Evolutionary conservation across 2,113 vertebrate species (phyloP).

Genomic region (Amblyornis subalaris): DNA sequence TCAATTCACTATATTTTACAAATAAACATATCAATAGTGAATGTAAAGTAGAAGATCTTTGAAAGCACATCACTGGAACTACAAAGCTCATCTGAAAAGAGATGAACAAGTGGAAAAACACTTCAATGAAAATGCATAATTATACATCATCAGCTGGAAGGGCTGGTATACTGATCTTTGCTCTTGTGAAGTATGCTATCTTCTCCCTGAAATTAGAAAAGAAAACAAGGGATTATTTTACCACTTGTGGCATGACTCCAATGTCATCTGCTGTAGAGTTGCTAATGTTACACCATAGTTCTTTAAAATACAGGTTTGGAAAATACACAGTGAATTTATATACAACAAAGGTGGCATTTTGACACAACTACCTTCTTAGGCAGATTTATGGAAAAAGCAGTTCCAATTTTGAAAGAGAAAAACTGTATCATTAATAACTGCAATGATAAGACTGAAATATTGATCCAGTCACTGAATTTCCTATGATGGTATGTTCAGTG

Average conservation of each 20-base stretch:
- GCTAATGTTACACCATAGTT: not conserved
- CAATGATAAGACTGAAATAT: not conserved
- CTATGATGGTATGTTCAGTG: not conserved
- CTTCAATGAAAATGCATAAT: conserved; percentile 4
- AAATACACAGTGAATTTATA: not conserved
- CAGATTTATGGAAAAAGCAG: not conserved
- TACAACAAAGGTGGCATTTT: not conserved
- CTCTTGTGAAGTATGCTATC: conserved; percentile 84
- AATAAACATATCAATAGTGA: conserved; percentile 54
- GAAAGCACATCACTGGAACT: conserved; percentile 48
- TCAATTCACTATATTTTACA: conserved; percentile 67
- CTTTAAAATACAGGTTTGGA: not conserved
- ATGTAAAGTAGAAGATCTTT: conserved; percentile 55
- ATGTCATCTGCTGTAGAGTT: not conserved
- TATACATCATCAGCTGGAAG: conserved; percentile 83
- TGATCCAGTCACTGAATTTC: not conserved
- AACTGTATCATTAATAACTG: not conserved
- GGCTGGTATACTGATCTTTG: conserved; percentile 81
- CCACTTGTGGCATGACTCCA: not conserved
- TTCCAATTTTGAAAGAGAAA: not conserved
- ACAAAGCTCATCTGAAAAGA: conserved; percentile 58
- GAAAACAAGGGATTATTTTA: not conserved
- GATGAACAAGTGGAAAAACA: conserved; percentile 37
- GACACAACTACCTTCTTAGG: not conserved
- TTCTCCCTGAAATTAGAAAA: conserved; percentile 73